Evolutionary conservation across 2,113 vertebrate species (phyloP).

Genomic region (Erythrocercus mccallii): DNA sequence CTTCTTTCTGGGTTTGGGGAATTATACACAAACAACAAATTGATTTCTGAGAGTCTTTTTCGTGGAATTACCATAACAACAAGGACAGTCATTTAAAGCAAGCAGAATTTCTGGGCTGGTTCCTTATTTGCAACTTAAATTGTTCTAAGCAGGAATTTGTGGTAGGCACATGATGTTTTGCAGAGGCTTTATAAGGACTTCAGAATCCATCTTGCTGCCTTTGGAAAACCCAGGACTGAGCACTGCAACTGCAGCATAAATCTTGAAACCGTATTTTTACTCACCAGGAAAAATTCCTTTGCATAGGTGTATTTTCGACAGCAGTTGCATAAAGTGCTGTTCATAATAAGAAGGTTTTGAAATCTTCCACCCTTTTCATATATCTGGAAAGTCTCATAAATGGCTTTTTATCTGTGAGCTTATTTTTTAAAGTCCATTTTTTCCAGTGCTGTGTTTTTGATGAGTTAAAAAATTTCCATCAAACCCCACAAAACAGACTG

Average conservation of each 20-base stretch:
- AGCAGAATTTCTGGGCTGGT: not conserved
- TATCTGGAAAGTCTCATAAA: not conserved
- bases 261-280: not conserved
- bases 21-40: not conserved
- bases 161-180: not conserved
- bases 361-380: not conserved
- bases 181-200: not conserved
- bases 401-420: not conserved
- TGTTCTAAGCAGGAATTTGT: not conserved
- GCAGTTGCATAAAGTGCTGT: not conserved
- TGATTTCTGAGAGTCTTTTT: not conserved
- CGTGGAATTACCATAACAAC: constrained; percentile 29
- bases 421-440: not conserved
- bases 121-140: not conserved
- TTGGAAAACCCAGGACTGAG: not conserved
- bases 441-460: not conserved
- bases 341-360: not conserved
- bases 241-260: not conserved
- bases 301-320: not conserved
- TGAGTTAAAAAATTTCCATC: not conserved
- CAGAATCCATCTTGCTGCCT: not conserved
- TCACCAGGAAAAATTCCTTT: not conserved
- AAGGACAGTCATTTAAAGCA: not conserved
- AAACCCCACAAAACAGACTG: not conserved
- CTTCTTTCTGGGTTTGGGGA: not conserved